These are phyloP conservation scores for Colletes gigas DNA, from an alignment of 1,140 invertebrate genomes.

Conservation along the genomic window DNA sequence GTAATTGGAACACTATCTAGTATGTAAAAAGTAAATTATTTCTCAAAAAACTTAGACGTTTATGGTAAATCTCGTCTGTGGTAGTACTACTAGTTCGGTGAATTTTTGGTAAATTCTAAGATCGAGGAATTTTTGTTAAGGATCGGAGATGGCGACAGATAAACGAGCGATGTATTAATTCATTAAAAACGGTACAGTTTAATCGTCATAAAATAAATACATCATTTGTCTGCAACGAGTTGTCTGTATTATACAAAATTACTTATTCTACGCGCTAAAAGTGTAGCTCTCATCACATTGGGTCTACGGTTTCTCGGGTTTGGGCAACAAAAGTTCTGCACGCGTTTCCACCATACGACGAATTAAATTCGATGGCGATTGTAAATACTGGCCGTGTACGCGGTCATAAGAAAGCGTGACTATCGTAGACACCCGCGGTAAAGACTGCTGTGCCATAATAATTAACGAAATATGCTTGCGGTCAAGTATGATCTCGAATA, in stretches of 20 bases:
- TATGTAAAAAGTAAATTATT: no score
- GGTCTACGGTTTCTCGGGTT: not conserved
- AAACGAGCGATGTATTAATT: not conserved
- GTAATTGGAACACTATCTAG: no score
- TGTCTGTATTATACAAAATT: constrained; percentile 20
- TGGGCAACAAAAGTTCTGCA: not conserved
- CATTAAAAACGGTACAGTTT: constrained; percentile 42
- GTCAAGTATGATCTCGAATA: not conserved
- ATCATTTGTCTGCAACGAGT: not conserved
- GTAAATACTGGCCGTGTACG: no score
- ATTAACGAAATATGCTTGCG: not conserved
- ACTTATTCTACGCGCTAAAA: constrained; percentile 16
- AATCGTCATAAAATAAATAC: constrained; percentile 56
- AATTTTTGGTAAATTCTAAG: no score
- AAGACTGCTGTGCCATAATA: not conserved
- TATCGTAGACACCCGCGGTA: not conserved
- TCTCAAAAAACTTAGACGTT: no score
- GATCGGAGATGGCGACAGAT: no score
- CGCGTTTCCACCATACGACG: no score
- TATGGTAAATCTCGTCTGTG: no score
- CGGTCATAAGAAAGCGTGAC: no score
- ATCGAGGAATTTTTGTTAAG: no score
- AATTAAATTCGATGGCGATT: no score
- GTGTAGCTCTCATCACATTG: not conserved
- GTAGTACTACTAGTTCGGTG: no score